These are phyloP conservation scores for Trididemnum clinides DNA, from an alignment of 23 tunicate species.

Conservation along the genomic window DNA sequence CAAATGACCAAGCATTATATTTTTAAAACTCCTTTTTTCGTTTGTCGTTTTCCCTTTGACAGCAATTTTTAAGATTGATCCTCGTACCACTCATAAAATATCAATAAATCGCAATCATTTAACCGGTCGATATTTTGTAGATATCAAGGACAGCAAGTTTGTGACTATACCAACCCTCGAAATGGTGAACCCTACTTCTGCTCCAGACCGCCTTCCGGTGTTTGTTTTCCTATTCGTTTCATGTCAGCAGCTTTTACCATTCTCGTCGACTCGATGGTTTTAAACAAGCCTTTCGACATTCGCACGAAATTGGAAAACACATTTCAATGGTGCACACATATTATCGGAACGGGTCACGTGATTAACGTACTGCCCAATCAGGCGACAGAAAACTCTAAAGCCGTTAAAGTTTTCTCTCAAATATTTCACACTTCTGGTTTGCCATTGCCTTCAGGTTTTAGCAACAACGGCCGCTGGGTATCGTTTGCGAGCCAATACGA, in stretches of 20 bases:
- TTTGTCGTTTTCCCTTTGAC: too few species aligned
- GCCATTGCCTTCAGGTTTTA: conserved; percentile 2
- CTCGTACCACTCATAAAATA: too few species aligned
- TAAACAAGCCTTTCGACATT: not conserved
- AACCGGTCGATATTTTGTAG: not conserved
- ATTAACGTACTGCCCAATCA: not conserved
- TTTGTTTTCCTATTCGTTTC: not conserved
- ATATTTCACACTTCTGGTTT: not conserved
- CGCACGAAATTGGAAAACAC: not conserved
- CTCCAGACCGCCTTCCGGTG: conserved; percentile 20
- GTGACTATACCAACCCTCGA: conserved; percentile 16
- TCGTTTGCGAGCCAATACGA: not conserved
- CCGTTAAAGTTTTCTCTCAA: not conserved
- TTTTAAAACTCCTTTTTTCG: too few species aligned
- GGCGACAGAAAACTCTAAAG: not conserved
- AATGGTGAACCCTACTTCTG: conserved; percentile 20
- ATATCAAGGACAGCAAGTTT: not conserved
- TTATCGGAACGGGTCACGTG: not conserved
- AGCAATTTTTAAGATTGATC: too few species aligned
- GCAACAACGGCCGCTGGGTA: conserved; percentile 3
- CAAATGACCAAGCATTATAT: too few species aligned
- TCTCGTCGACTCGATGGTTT: not conserved
- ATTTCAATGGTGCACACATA: not conserved
- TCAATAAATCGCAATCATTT: too few species aligned
- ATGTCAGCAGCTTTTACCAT: not conserved